phyloP scores from a whole-genome alignment of 1,140 invertebrate genomes.

The Drosophila yakuba region DNA sequence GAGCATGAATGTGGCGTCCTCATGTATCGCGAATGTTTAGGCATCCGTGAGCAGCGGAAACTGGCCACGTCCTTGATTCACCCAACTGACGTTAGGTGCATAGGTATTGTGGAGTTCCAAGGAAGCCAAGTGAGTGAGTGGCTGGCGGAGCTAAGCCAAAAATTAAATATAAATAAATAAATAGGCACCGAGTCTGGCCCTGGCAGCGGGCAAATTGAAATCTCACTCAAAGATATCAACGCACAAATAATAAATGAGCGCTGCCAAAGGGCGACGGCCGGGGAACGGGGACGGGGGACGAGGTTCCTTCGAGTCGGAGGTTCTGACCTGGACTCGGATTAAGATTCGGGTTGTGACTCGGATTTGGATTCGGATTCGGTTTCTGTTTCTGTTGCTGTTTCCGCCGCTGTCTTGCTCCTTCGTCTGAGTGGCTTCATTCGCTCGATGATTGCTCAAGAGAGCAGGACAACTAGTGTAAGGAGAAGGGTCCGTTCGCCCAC shows the following conservation, averaged over 20 bases:
- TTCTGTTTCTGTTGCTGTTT: conserved; percentile 27
- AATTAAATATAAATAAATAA: conserved; percentile 76
- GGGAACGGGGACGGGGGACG: background rate
- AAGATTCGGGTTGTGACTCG: background rate
- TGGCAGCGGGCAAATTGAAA: conserved; percentile 68
- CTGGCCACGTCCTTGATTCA: too few relatives aligned
- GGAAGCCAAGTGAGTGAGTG: too few relatives aligned
- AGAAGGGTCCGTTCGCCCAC: conserved; percentile 12
- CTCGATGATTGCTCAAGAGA: conserved; percentile 65
- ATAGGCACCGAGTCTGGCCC: conserved; percentile 38
- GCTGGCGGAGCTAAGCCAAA: conserved; percentile 18
- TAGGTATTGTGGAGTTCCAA: too few relatives aligned
- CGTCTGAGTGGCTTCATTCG: conserved; percentile 81
- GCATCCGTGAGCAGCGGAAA: too few relatives aligned
- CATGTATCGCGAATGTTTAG: too few relatives aligned
- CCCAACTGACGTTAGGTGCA: too few relatives aligned
- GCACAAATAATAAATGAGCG: conserved; percentile 74
- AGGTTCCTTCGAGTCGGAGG: background rate
- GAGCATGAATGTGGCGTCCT: too few relatives aligned
- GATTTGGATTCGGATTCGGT: background rate
- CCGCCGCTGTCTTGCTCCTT: conserved; percentile 28
- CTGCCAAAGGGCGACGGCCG: background rate
- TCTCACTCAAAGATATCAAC: conserved; percentile 78
- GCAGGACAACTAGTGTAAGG: too few relatives aligned
- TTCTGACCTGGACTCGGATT: conserved; percentile 13